Evolutionary conservation across 2,888 invertebrate genomes (phyloP).

Genomic region (Selenia dentaria): DNA sequence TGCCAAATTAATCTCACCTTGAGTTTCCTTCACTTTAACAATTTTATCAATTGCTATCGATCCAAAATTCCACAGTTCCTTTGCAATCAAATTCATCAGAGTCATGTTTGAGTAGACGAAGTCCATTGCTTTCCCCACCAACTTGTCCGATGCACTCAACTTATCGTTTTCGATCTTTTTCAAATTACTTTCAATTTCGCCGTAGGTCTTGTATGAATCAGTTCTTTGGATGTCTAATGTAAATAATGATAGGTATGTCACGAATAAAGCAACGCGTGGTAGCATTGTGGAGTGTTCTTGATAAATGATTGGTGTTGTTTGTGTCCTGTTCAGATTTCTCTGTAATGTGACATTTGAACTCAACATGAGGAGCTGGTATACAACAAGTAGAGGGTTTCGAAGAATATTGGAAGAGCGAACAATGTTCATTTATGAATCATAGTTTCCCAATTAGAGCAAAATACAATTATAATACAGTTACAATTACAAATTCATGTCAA

Average conservation of each 20-base stretch:
- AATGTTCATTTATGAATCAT: too few species aligned
- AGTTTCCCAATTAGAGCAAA: too few species aligned
- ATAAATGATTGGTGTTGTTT: slow-evolving; percentile 12
- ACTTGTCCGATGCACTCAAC: slow-evolving; percentile 49
- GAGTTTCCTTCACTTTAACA: slow-evolving; percentile 54
- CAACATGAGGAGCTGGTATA: too few species aligned
- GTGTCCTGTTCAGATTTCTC: not conserved
- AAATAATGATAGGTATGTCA: slow-evolving; percentile 32
- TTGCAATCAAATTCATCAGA: slow-evolving; percentile 66
- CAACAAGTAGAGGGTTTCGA: too few species aligned
- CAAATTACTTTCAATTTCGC: slow-evolving; percentile 48
- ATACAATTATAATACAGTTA: too few species aligned
- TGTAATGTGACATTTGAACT: not conserved
- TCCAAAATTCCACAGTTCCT: slow-evolving; percentile 71
- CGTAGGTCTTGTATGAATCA: slow-evolving; percentile 52
- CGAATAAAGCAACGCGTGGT: slow-evolving; percentile 33
- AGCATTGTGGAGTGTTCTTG: slow-evolving; percentile 40
- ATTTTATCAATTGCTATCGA: slow-evolving; percentile 63
- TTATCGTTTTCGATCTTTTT: slow-evolving; percentile 45
- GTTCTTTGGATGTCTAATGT: slow-evolving; percentile 42
- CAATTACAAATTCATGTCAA: too few species aligned
- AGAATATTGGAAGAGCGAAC: too few species aligned
- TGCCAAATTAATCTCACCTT: slow-evolving; percentile 30
- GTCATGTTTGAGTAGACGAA: slow-evolving; percentile 70
- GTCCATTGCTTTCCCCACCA: slow-evolving; percentile 69